Base-by-base conservation (phyloP, 1,140 invertebrate species). In the Thrips palmi region DNA sequence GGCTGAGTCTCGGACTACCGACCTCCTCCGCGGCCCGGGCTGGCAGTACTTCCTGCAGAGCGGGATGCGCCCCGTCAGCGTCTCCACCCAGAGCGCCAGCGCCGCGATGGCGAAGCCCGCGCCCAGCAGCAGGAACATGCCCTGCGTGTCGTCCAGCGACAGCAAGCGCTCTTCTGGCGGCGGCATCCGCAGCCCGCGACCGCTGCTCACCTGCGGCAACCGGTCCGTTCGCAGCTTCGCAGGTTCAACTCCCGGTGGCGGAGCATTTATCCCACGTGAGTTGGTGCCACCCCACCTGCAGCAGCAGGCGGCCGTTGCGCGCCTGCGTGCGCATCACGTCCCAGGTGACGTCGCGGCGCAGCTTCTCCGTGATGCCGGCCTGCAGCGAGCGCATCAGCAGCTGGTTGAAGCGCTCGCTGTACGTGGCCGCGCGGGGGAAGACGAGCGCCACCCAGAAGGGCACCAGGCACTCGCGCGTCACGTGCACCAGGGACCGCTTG, bases 61-160 rank as follows among this genome's bases (percentile, higher is more conserved):
- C n/a, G n/a, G n/a, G n/a, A n/a, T n/a, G n/a, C n/a, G n/a, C n/a
- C n/a, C n/a, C n/a, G n/a, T n/a, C n/a, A n/a, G n/a, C n/a, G 11
- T 37, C 43, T 55, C 53, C 15, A 38, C 12, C 5, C 43, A 23
- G 4, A 52, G 33, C 32, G 44, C 43, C 6, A 48, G 25, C 11
- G 40, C 58, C 3, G 68, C 75, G 10, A 73, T 44, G 0, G 71
- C 49, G 52, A 71, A 73, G 0, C 77, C 77, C 25, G 67, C 62
- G 2, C 62, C 72, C 33, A 82, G 56, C 2, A 82, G 57, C 5
- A 80, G 52, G 48, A 81, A 82, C 72, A 79, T 81, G 4, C 77
- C 77, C 58, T 78, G 74, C 2, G 74, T 77, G 42, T 80, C 77
- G 47, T 77, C 74, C 24, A 79, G 56, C 0, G 70, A 71, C 17